Conservation (phyloP, 2,113 vertebrate genomes). For the Corythaixoides concolor region DNA sequence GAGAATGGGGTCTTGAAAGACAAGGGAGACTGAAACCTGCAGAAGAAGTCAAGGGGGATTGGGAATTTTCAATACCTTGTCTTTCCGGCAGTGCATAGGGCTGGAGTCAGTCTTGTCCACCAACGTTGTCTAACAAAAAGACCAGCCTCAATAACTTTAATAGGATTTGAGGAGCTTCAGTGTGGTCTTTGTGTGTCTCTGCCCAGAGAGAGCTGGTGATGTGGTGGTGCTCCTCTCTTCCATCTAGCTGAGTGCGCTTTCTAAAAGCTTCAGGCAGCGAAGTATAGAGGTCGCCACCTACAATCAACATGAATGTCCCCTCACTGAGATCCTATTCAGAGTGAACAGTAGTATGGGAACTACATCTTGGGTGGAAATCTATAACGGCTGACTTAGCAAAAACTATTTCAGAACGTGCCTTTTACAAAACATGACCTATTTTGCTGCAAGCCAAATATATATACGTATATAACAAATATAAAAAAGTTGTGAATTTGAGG, state of each 20-base stretch:
- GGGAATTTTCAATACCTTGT: rapidly evolving
- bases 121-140: background rate
- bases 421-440: background rate
- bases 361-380: background rate
- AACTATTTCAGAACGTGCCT: background rate
- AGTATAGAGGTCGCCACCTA: background rate
- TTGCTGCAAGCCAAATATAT: background rate
- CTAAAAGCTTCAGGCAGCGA: background rate
- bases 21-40: background rate
- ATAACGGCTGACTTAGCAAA: background rate
- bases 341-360: background rate
- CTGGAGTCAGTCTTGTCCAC: background rate
- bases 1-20: background rate
- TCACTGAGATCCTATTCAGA: background rate
- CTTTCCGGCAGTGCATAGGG: background rate
- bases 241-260: background rate
- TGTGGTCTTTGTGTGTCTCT: background rate
- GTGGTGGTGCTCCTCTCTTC: background rate
- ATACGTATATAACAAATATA: background rate
- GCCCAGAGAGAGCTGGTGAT: background rate
- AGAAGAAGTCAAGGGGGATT: rapidly evolving
- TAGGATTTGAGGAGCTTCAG: background rate
- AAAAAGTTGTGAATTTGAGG: background rate
- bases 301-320: background rate
- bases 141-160: background rate